Percentiles rank a stretch among this genome's conserved stretches.
Conservation (phyloP, 2,888 invertebrate species). For the Nemoura dubitans region DNA sequence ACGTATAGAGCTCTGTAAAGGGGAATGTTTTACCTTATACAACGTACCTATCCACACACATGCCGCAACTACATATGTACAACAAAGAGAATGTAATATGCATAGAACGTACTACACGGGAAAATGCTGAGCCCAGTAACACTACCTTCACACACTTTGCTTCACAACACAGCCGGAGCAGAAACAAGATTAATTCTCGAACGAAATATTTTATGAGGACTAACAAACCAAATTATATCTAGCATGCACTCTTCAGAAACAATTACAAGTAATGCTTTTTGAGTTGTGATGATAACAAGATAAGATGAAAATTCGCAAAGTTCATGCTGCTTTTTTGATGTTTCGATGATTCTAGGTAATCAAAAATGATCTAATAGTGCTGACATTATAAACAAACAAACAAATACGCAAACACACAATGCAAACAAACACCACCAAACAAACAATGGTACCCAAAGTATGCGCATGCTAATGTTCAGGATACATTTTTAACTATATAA, state of each 20-base stretch:
- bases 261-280: neutral
- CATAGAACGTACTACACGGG: neutral
- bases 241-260: neutral
- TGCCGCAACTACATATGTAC: neutral
- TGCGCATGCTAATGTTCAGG: too few species aligned
- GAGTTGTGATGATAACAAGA: too few species aligned
- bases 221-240: neutral
- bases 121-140: neutral
- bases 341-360: too few species aligned
- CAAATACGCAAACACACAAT: too few species aligned
- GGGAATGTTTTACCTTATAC: neutral
- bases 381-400: too few species aligned
- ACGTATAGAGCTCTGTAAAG: neutral
- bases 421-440: too few species aligned
- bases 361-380: too few species aligned
- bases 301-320: too few species aligned
- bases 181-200: neutral
- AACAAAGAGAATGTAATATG: conserved; percentile 31
- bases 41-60: neutral
- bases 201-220: conserved; percentile 20
- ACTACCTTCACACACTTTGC: neutral
- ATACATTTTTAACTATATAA: too few species aligned
- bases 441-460: too few species aligned
- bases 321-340: too few species aligned
- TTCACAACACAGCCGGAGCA: neutral